phyloP scores from a whole-genome alignment of 2,888 invertebrate species.

The Lypha dubia region DNA sequence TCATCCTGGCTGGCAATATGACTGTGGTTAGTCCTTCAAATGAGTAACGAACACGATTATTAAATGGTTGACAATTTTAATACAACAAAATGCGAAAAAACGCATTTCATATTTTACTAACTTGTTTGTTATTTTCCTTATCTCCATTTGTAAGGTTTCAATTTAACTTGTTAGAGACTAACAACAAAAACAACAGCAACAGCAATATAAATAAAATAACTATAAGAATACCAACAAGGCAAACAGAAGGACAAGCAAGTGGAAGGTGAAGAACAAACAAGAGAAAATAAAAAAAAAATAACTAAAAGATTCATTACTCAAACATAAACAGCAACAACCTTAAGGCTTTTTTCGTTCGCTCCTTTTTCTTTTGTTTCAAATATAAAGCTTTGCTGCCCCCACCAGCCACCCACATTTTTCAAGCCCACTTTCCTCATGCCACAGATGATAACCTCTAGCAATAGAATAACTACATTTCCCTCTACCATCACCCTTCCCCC shows the following conservation, averaged over 20 bases:
- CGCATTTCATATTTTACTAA: conserved; percentile 49
- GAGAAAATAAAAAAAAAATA: conserved; percentile 37
- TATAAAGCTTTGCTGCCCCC: conserved; percentile 32
- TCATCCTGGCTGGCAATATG: neutral
- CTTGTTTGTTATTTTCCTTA: conserved; percentile 18
- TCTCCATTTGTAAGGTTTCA: conserved; percentile 62
- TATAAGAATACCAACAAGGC: conserved; percentile 21
- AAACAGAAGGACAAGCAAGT: conserved; percentile 46
- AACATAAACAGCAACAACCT: conserved; percentile 66
- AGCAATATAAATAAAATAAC: conserved; percentile 5
- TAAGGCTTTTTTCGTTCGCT: conserved; percentile 42
- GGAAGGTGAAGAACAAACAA: conserved; percentile 39
- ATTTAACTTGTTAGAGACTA: conserved; percentile 39
- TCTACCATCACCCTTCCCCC: neutral
- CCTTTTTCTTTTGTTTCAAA: neutral
- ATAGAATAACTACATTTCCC: conserved; percentile 8
- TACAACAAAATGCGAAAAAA: conserved; percentile 11
- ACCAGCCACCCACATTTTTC: neutral
- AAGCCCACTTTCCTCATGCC: neutral
- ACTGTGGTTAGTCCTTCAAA: conserved; percentile 19
- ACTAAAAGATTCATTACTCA: conserved; percentile 67
- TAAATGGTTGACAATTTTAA: conserved; percentile 10
- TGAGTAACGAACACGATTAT: neutral
- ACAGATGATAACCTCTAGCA: conserved; percentile 25
- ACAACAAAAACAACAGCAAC: conserved; percentile 25